A percentile compares a stretch with the other conserved stretches of the same genome.
phyloP scores from a whole-genome alignment of 2,888 invertebrate species.

The Chesias legatella region DNA sequence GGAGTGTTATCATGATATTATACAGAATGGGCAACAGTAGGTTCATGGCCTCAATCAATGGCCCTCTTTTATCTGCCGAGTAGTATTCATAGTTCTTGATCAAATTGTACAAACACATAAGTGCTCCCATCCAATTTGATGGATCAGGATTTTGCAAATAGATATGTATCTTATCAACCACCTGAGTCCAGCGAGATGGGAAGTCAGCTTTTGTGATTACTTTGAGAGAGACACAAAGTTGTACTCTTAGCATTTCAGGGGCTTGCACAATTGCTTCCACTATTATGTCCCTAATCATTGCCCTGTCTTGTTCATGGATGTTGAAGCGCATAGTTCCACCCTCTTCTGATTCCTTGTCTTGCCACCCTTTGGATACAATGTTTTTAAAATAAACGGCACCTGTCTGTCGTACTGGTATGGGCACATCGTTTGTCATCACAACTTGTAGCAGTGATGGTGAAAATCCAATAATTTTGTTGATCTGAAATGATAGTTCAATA shows the following conservation, averaged over 20 bases:
- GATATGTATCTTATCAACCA: conserved; percentile 96
- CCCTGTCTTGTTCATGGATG: conserved; percentile 97
- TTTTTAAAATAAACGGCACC: conserved; percentile 98
- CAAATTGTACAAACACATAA: conserved; percentile 94
- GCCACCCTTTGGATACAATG: conserved; percentile 93
- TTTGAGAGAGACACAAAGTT: conserved; percentile 95
- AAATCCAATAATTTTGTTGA: conserved; percentile 93
- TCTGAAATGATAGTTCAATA: conserved; percentile 46
- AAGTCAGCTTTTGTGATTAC: conserved; percentile 97
- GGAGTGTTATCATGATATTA: conserved; percentile 87
- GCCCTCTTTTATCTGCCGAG: conserved; percentile 91
- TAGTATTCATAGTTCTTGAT: conserved; percentile 97
- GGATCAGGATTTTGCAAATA: conserved; percentile 95
- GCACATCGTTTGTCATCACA: conserved; percentile 93
- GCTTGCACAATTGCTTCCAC: conserved; percentile 97
- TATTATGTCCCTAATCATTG: conserved; percentile 94
- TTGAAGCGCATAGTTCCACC: conserved; percentile 89
- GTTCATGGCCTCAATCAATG: conserved; percentile 97
- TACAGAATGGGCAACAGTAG: conserved; percentile 95
- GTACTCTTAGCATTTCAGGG: conserved; percentile 93
- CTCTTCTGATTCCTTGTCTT: conserved; percentile 87
- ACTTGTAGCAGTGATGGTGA: conserved; percentile 96
- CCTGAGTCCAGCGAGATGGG: conserved; percentile 96
- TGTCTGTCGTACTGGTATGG: conserved; percentile 96
- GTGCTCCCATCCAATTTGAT: conserved; percentile 93